Conservation (phyloP, 1,140 invertebrate genomes). For the Pachyrhynchus sulphureomaculatus region DNA sequence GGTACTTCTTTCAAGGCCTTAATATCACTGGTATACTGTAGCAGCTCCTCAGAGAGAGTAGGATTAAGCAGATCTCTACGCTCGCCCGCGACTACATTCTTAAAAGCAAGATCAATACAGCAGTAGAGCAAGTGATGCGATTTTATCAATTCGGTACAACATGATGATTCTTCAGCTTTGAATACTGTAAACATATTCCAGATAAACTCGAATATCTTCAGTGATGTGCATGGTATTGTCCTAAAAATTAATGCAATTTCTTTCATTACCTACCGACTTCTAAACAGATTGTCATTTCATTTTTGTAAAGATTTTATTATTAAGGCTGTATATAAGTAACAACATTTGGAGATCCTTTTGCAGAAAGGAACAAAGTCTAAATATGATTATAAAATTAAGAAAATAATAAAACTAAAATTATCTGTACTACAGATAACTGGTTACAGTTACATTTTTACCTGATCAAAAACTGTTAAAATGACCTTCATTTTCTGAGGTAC, state of each 20-base stretch:
- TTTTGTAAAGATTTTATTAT: too few relatives aligned
- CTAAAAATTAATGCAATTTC: slow-evolving; percentile 55
- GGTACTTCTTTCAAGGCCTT: slow-evolving; percentile 70
- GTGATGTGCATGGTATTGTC: slow-evolving; percentile 69
- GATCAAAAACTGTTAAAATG: too few relatives aligned
- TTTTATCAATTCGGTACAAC: slow-evolving; percentile 90
- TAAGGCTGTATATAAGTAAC: too few relatives aligned
- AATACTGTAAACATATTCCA: slow-evolving; percentile 92
- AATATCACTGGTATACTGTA: slow-evolving; percentile 59
- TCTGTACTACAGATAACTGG: too few relatives aligned
- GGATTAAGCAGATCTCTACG: slow-evolving; percentile 84
- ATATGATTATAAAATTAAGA: too few relatives aligned
- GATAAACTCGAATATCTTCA: slow-evolving; percentile 87
- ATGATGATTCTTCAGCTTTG: slow-evolving; percentile 80
- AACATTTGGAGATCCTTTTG: too few relatives aligned
- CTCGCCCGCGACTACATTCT: slow-evolving; percentile 79
- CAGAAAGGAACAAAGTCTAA: too few relatives aligned
- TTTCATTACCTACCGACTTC: too few relatives aligned
- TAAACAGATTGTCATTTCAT: too few relatives aligned
- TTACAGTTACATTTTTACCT: too few relatives aligned
- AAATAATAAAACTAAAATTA: too few relatives aligned
- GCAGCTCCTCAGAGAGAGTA: slow-evolving; percentile 71
- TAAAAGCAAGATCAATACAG: slow-evolving; percentile 88
- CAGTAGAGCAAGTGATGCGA: slow-evolving; percentile 90
- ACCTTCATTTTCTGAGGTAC: too few relatives aligned